A percentile compares a stretch with the other conserved stretches of the same genome.
Evolutionary conservation across 2,113 vertebrate genomes (phyloP).

Genomic region (Balaenoptera acutorostrata): DNA sequence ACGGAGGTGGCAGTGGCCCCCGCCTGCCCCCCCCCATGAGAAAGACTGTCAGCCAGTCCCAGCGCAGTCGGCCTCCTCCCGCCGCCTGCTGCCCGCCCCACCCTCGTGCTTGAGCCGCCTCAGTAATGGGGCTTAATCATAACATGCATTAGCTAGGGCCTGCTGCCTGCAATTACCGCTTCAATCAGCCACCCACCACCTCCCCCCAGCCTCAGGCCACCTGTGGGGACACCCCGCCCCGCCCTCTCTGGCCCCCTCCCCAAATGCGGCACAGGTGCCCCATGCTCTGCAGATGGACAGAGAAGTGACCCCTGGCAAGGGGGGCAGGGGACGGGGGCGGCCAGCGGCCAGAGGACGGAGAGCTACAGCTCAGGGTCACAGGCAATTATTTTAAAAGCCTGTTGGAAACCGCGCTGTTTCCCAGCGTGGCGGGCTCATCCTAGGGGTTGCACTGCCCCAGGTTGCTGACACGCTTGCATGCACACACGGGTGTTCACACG

Average conservation of each 20-base stretch:
- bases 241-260: neutral
- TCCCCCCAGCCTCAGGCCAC: slow-evolving; percentile 70
- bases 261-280: neutral
- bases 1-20: neutral
- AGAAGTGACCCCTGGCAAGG: neutral
- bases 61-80: neutral
- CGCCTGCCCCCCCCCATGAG: neutral
- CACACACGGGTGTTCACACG: neutral
- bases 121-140: slow-evolving; percentile 79
- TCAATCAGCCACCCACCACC: slow-evolving; percentile 73
- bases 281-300: neutral
- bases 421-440: neutral
- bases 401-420: neutral
- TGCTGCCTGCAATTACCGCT: slow-evolving; percentile 83
- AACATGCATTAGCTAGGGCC: slow-evolving; percentile 80
- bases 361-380: slow-evolving; percentile 49
- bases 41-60: slow-evolving; percentile 39
- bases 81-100: neutral
- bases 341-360: neutral
- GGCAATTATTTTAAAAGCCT: slow-evolving; percentile 78
- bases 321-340: neutral
- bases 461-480: neutral
- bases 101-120: slow-evolving; percentile 64
- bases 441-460: neutral
- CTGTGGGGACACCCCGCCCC: slow-evolving; percentile 52